Evolutionary conservation across 2,113 vertebrate genomes (phyloP).

Genomic region (Orycteropus afer): DNA sequence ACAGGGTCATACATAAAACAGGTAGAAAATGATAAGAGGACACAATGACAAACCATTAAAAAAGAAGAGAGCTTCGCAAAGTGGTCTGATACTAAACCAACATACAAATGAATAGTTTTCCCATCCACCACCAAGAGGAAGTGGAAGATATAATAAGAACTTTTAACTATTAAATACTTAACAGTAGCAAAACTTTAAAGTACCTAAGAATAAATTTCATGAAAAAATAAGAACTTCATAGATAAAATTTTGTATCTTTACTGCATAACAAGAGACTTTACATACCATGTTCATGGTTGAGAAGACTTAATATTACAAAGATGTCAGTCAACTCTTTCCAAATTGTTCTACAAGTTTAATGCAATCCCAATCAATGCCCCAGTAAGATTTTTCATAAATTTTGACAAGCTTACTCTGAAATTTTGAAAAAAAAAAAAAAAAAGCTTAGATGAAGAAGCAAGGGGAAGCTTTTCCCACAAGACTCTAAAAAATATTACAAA

Average conservation of each 20-base stretch:
- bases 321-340: not conserved
- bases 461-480: not conserved
- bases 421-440: not conserved
- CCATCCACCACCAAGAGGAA: not conserved
- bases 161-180: not conserved
- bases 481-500: not conserved
- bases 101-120: not conserved
- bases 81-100: not conserved
- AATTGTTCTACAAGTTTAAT: not conserved
- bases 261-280: not conserved
- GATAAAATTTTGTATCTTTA: not conserved
- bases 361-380: not conserved
- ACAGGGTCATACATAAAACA: not conserved
- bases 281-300: not conserved
- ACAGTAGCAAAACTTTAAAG: not conserved
- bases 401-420: not conserved
- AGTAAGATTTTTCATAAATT: not conserved
- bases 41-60: not conserved
- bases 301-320: not conserved
- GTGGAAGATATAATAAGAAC: not conserved
- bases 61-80: not conserved
- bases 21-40: not conserved
- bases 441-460: no score
- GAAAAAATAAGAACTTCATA: not conserved
- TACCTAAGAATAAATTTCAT: not conserved